Percentiles rank a stretch among this genome's conserved stretches.
Conservation (phyloP, 2,797 vertebrate genomes). For the Ceryle rudis region DNA sequence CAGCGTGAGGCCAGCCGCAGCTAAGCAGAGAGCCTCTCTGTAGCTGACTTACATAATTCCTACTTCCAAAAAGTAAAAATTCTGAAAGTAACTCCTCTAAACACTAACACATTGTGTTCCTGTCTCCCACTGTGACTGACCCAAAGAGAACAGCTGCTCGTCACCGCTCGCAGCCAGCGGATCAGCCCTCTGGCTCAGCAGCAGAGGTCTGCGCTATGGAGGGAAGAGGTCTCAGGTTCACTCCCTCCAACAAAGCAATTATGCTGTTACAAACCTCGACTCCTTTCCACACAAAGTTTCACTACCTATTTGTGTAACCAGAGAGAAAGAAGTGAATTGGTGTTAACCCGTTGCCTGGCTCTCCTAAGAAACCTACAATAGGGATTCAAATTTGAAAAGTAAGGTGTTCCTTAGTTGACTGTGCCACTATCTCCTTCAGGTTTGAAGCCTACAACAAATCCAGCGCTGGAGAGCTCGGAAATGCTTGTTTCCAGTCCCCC, state of each 20-base stretch:
- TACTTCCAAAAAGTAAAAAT: neutral
- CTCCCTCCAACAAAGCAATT: neutral
- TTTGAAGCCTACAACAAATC: neutral
- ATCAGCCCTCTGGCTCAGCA: neutral
- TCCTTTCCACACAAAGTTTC: neutral
- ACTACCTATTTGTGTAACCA: neutral
- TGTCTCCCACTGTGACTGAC: neutral
- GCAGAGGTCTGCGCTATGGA: accelerated
- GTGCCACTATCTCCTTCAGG: accelerated
- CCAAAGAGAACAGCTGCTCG: neutral
- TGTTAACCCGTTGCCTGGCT: neutral
- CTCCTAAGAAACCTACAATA: neutral
- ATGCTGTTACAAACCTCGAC: neutral
- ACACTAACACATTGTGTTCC: neutral
- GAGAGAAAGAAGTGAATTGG: neutral
- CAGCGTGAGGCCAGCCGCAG: neutral
- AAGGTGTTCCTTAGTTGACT: neutral
- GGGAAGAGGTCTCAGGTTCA: neutral
- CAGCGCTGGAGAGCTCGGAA: neutral
- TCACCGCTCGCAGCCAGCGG: accelerated
- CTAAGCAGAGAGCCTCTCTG: neutral
- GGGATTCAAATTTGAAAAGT: neutral
- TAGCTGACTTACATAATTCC: neutral
- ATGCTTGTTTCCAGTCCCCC: neutral
- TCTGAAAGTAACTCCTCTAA: neutral